Percentiles rank a stretch among this genome's conserved stretches.
phyloP scores from a whole-genome alignment of 2,797 vertebrate species.

The Micrastur ruficollis region DNA sequence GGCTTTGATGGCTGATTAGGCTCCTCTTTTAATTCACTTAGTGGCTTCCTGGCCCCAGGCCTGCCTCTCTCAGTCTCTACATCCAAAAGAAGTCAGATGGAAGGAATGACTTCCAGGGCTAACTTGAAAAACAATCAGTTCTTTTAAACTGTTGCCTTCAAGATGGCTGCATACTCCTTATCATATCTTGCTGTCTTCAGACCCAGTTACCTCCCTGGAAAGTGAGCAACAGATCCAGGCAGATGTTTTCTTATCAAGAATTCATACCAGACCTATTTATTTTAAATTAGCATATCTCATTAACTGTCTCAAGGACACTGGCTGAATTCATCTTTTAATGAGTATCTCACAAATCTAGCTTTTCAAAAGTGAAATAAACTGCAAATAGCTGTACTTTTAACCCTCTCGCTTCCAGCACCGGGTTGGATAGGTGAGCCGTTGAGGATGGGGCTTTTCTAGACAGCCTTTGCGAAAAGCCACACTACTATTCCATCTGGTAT shows the following conservation, averaged over 20 bases:
- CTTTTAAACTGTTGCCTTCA: constrained; percentile 58
- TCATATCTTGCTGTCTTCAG: constrained; percentile 37
- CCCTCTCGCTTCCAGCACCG: background rate
- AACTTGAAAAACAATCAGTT: constrained; percentile 37
- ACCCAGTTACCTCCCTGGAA: constrained; percentile 44
- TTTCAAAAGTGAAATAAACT: constrained; percentile 17
- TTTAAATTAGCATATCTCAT: constrained; percentile 77
- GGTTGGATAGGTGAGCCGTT: rapidly evolving
- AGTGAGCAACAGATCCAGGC: constrained; percentile 50
- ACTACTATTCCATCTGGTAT: background rate
- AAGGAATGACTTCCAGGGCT: constrained; percentile 3
- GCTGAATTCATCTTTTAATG: constrained; percentile 71
- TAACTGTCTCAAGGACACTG: constrained; percentile 75
- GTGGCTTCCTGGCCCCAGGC: background rate
- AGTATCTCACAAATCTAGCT: constrained; percentile 47
- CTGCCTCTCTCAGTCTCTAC: background rate
- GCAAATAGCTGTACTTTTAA: constrained; percentile 27
- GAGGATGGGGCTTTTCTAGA: background rate
- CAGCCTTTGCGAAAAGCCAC: background rate
- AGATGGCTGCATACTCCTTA: constrained; percentile 3
- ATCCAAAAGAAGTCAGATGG: background rate
- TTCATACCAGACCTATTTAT: constrained; percentile 74
- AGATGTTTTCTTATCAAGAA: constrained; percentile 79
- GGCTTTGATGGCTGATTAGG: background rate
- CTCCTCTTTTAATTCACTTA: background rate